These are phyloP conservation scores for Philopedon plagiatum DNA, from an alignment of 2,888 invertebrate species.

Conservation along the genomic window DNA sequence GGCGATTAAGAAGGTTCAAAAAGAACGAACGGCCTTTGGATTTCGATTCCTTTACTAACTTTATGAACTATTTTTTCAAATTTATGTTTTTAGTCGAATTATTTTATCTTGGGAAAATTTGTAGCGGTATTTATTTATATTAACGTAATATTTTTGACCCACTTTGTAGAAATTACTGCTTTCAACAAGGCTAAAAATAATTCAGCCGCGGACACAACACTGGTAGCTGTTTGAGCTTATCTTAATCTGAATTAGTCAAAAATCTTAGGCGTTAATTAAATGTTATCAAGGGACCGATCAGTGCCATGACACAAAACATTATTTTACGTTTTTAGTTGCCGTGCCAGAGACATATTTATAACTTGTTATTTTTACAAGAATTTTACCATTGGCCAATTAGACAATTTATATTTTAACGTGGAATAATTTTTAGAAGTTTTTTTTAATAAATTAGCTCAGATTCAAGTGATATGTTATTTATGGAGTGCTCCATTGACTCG, in stretches of 20 bases:
- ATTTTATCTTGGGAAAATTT: too few relatives aligned
- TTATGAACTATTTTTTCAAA: too few relatives aligned
- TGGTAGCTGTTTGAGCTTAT: conserved; percentile 61
- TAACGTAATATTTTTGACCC: conserved; percentile 1
- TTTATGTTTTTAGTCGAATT: too few relatives aligned
- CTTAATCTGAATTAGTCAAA: conserved; percentile 62
- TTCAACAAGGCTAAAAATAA: conserved; percentile 33
- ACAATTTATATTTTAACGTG: conserved; percentile 49
- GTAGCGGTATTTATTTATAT: neutral
- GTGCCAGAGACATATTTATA: conserved; percentile 59
- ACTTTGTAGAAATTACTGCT: conserved; percentile 14
- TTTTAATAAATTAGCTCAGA: conserved; percentile 1
- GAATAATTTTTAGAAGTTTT: conserved; percentile 4
- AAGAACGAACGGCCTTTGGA: too few relatives aligned
- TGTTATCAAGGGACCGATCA: conserved; percentile 56
- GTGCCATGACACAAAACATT: conserved; percentile 57
- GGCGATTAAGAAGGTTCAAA: too few relatives aligned
- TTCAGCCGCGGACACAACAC: conserved; percentile 55
- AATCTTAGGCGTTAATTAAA: conserved; percentile 62
- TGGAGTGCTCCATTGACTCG: too few relatives aligned
- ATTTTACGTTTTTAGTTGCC: conserved; percentile 59
- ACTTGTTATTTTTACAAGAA: conserved; percentile 57
- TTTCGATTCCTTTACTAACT: too few relatives aligned
- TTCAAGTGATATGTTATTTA: too few relatives aligned
- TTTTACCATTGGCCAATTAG: conserved; percentile 45